A percentile compares a stretch with the other conserved stretches of the same genome.
Conservation (phyloP, 2,113 vertebrate species). For the Hydrochoerus hydrochaeris region DNA sequence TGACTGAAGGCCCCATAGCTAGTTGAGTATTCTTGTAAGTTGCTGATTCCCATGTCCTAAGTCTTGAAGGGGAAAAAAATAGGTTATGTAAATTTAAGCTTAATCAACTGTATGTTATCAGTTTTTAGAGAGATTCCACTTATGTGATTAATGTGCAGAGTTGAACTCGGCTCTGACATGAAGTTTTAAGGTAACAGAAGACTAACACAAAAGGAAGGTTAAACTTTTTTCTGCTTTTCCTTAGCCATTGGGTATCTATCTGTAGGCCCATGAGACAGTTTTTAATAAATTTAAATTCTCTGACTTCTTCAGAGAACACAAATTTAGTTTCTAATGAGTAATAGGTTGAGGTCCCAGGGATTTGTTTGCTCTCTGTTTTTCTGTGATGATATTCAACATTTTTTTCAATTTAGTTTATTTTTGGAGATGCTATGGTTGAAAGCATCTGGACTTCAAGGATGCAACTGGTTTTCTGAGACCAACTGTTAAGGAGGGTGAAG, state of each 20-base stretch:
- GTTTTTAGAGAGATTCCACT: not conserved
- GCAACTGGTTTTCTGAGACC: not conserved
- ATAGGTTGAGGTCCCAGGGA: not conserved
- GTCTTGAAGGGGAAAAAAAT: not conserved
- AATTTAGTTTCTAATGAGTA: not conserved
- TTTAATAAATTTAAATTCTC: not conserved
- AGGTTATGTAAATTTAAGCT: not conserved
- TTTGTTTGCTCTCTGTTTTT: not conserved
- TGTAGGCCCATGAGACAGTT: not conserved
- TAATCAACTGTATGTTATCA: not conserved
- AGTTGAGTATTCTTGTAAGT: not conserved
- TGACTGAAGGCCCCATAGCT: rapidly evolving
- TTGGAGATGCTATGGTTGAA: not conserved
- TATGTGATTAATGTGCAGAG: not conserved
- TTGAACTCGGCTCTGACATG: not conserved
- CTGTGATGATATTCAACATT: not conserved
- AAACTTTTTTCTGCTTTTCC: not conserved
- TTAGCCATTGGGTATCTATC: not conserved
- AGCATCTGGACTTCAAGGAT: not conserved
- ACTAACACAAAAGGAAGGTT: not conserved
- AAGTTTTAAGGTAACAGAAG: not conserved
- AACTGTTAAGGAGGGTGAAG: not conserved
- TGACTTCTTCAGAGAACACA: not conserved
- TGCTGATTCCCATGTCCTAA: not conserved
- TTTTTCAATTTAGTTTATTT: not conserved